Percentiles rank a stretch among this genome's conserved stretches.
Evolutionary conservation across 2,797 vertebrate species (phyloP).

Genomic region (Gastrophryne carolinensis): DNA sequence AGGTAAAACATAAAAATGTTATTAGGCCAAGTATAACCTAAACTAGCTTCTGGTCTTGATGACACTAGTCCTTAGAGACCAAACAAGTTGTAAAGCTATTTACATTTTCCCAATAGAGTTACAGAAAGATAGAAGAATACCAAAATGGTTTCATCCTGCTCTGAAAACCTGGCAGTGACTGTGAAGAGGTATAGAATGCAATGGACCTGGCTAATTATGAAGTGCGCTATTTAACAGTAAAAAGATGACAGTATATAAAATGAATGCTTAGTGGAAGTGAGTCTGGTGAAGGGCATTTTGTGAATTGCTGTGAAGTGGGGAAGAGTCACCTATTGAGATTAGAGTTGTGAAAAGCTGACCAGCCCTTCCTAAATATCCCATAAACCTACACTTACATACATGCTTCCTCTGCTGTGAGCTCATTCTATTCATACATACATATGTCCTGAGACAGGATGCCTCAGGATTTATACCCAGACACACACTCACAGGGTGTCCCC

Average conservation of each 20-base stretch:
- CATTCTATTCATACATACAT: slow-evolving; percentile 39
- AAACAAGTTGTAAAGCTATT: too few species aligned
- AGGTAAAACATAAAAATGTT: too few species aligned
- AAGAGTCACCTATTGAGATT: background rate
- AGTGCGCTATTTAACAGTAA: background rate
- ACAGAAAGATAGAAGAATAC: too few species aligned
- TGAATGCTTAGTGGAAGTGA: background rate
- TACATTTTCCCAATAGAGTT: too few species aligned
- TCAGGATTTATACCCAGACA: slow-evolving; percentile 22
- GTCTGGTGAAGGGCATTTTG: background rate
- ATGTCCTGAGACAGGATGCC: slow-evolving; percentile 37
- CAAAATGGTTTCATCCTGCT: too few species aligned
- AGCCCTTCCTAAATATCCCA: background rate
- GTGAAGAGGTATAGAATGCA: background rate
- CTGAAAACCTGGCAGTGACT: too few species aligned
- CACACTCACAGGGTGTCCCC: slow-evolving; percentile 47
- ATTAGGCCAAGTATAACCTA: too few species aligned
- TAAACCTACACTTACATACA: background rate
- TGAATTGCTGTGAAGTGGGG: background rate
- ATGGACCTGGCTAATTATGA: background rate
- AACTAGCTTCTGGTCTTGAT: too few species aligned
- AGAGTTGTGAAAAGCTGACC: background rate
- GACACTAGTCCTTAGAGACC: too few species aligned
- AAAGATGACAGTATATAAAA: background rate
- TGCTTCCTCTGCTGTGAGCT: slow-evolving; percentile 26